Evolutionary conservation across 2,888 invertebrate species (phyloP), one percentile per base, ranked within the genome.

Genomic region (Andrena haemorrhoa): DNA sequence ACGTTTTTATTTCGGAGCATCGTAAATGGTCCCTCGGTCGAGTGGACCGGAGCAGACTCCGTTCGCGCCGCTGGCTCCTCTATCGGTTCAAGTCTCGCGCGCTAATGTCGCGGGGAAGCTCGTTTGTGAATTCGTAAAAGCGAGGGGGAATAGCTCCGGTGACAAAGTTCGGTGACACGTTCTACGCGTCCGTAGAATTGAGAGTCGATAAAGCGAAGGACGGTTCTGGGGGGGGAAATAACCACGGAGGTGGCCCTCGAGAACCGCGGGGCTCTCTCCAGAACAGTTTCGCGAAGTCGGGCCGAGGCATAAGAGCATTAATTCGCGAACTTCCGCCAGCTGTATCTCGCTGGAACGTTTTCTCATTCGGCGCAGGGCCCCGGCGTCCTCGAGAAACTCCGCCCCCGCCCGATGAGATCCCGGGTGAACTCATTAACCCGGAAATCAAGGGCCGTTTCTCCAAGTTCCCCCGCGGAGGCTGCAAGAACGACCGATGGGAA

Each of bases 371-470:
- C 33, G 65, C 60, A 63, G 69, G 63, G 29, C 33, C 51, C 16
- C 68, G 20, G 12, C 56, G 29, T 33, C 66, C 56, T 33, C 56
- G 41, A 29, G 70, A 69, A 77, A 69, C 64, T 61, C 73, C 35
- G 8, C 20, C 53, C 51, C 64, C 41, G 20, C 4, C 33, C 66
- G 71, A 75, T 41, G 76, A 49, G 83, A 65, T 79, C 71, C 68
- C 53, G 8, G 47, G 66, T 31, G 78, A 82, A 80, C 70, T 82
- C 79, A 80, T 88, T 87, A 84, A 86, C 82, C 76, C 77, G 82
- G 82, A 88, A 91, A 91, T 90, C 88, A 85, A 86, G 85, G 89
- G 64, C 68, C 86, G 76, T 80, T 79, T 83, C 76, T 74, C 70
- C 33, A 66, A 86, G 74, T 86, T 86, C 56, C 20, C 4, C 20